Evolutionary conservation across 1,140 invertebrate genomes (phyloP), one percentile per base, ranked within the genome.

Genomic region (Tyrophagus putrescentiae): DNA sequence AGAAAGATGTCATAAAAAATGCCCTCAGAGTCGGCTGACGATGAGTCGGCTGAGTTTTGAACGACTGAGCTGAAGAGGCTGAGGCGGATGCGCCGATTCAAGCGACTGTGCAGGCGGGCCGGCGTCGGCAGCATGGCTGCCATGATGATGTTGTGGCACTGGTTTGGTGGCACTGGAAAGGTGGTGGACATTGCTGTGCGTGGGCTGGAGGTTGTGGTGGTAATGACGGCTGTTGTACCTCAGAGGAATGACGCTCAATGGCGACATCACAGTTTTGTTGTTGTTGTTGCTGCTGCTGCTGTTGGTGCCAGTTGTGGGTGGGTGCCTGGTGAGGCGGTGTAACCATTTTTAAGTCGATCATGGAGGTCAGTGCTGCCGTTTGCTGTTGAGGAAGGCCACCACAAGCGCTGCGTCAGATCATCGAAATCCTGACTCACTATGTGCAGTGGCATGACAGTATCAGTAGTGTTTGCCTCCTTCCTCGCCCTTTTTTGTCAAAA

Each of bases 371-470:
- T n/a, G 9, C 16, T 52, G 48, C n/a, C 39, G 27, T 13, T 27
- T 18, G 32, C 39, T 11, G n/a, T 1, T 33, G 39, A 18, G 25
- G 39, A 54, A 31, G 13, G 32, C 13, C 18, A n/a, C 4, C 32
- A 25, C 25, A 54, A 54, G 39, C 39, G 16, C 39, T 54, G 52
- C n/a, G 52, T 27, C 52, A 54, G 39, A 54, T 27, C 25, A 32
- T 54, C 52, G 39, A 54, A 54, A 54, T 54, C 25, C 52, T 54
- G 52, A 34, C 52, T 54, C 25, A 25, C n/a, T n/a, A n/a, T n/a
- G n/a, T n/a, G n/a, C n/a, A n/a, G n/a, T n/a, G n/a, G n/a, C n/a
- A n/a, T n/a, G n/a, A n/a, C n/a, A n/a, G n/a, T n/a, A n/a, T n/a
- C n/a, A n/a, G n/a, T n/a, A n/a, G n/a, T n/a, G n/a, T n/a, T n/a